Base-by-base conservation (phyloP, 2,113 vertebrate genomes). In the Oncorhynchus masou region DNA sequence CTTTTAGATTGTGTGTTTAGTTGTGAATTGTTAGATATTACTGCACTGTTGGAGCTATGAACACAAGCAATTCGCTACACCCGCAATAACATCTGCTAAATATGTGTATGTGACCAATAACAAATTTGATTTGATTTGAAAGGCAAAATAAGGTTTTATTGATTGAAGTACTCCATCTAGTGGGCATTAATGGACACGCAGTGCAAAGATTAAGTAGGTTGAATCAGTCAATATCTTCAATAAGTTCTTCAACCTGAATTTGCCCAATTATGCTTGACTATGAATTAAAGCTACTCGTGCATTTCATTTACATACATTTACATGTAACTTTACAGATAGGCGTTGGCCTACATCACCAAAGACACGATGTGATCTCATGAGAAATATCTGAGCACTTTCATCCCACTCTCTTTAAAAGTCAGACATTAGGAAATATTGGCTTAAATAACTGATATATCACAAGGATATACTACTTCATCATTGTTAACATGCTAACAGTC, bases 131-230 rank as follows among this genome's bases (percentile, higher is more conserved):
- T 34, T 34, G 34, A 19, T 54, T 19, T 19, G 7, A 9, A 62
- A 22, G 59, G 5, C 59, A 62, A 62, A 7, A 62, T 22, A 11
- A 24, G 5, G 20, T n/a, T 70, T 60, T 4, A 25, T 20, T 70
- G 20, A 54, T 39, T 76, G 11, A 70, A 70, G 51, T 45, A 12
- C 74, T 16, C 74, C 74, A 69, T 31, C 74, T 70, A 76, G 74
- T 76, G 74, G 74, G n/a, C 6, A 70, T n/a, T 24, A 48, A 12
- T 48, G 68, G 34, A 11, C 6, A 49, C 39, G 11, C 19, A 70
- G 48, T 16, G 15, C 34, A 48, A 5, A 24, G 3, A 48, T n/a
- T 48, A 12, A 45, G 39, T 45, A 20, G 9, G 68, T 22, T 45
- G 19, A 19, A 54, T 54, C 5, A 16, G 12, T 54, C 16, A 34